Evolutionary conservation across 2,113 vertebrate genomes (phyloP), one percentile per base, ranked within the genome.

Genomic region (Leuciscus idus): DNA sequence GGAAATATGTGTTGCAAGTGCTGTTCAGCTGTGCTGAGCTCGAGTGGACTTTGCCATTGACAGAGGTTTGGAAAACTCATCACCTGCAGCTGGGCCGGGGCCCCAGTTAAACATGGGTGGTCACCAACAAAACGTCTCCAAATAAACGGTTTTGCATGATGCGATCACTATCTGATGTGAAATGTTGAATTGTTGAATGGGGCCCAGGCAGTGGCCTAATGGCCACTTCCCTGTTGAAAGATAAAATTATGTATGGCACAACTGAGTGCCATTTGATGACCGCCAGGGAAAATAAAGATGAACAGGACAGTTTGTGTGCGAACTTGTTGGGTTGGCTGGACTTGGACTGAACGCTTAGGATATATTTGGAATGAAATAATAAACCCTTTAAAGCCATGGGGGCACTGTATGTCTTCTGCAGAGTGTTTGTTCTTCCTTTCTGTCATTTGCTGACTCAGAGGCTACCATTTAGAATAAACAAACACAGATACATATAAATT

Each of bases 31-130:
- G 19, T 26, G 28, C 88, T 83, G 57, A 85, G 85, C 75, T 62
- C 57, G 48, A 73, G 75, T 59, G 88, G 87, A 50, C 77, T 84
- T 92, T 52, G 88, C 55, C 72, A 90, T 83, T 66, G 88, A 90
- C 64, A 85, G 89, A 90, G 83, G 86, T 91, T 96, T 95, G 96
- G 95, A 94, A 97, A 97, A 96, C 91, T 95, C 96, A 97, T 96
- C 94, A 96, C 89, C 28, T 85, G 84, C 89, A 88, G 64, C 61
- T 26, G n/a, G 90, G 89, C 88, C 88, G 90, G 90, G 90, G 91
- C 72, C 50, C 17, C 48, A 59, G 86, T 91, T 33, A 89, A 93
- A 87, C 90, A 93, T 90, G 95, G 95, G 95, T 96, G 96, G 94
- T 91, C 96, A 94, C 91, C 90, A 92, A 84, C 88, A 93, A 87